phyloP scores from a whole-genome alignment of 1,140 invertebrate genomes.

The Lasioglossum albipes region DNA sequence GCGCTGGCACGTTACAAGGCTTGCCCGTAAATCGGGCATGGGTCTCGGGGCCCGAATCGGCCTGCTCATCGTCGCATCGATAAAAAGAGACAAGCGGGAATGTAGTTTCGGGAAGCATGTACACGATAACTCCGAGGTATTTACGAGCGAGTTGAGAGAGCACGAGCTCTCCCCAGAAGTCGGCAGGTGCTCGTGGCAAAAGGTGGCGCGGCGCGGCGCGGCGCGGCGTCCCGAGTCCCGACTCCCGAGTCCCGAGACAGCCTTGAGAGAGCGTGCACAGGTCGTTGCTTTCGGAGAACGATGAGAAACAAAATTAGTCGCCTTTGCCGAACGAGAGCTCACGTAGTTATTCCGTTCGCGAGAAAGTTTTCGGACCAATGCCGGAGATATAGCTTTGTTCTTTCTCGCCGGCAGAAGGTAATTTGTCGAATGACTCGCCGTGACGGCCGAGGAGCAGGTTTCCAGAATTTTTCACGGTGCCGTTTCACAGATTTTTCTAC shows the following conservation, averaged over 20 bases:
- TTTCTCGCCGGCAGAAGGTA: not conserved
- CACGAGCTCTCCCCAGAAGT: slow-evolving; percentile 46
- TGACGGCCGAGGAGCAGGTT: not conserved
- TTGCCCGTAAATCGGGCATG: slow-evolving; percentile 17
- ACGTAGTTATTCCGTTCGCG: slow-evolving; percentile 23
- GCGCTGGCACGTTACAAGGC: not conserved
- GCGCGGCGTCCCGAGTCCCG: too few relatives aligned
- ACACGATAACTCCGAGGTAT: slow-evolving; percentile 53
- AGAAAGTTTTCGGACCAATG: slow-evolving; percentile 22
- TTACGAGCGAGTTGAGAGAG: slow-evolving; percentile 58
- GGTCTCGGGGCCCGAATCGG: not conserved
- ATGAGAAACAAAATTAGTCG: slow-evolving; percentile 67
- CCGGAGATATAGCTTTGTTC: not conserved
- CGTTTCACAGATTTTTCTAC: not conserved
- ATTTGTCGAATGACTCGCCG: slow-evolving; percentile 18
- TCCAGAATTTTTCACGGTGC: not conserved
- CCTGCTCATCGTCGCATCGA: not conserved
- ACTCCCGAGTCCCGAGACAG: slow-evolving; percentile 62
- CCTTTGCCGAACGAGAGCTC: slow-evolving; percentile 41
- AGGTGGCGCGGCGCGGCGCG: too few relatives aligned
- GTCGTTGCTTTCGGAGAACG: slow-evolving; percentile 67
- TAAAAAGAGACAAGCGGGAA: not conserved
- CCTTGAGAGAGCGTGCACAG: slow-evolving; percentile 60
- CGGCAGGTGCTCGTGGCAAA: slow-evolving; percentile 65
- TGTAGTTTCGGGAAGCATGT: slow-evolving; percentile 43